Conservation (phyloP, 2,888 invertebrate species). For the Archaeoteleia sp. region DNA sequence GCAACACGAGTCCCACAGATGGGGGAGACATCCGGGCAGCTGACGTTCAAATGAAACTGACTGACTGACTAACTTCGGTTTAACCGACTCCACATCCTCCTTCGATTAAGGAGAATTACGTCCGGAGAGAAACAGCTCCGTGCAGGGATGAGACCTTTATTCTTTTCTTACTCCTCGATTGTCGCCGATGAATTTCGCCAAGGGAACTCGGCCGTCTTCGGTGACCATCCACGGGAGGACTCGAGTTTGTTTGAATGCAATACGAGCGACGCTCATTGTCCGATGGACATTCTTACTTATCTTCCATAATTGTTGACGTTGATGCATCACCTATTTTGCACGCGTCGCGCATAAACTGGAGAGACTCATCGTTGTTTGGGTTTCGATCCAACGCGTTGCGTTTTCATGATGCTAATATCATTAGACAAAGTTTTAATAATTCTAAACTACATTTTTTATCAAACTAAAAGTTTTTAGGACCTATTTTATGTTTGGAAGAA, state of each 20-base stretch:
- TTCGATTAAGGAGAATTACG: constrained; percentile 74
- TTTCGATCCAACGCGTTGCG: constrained; percentile 25
- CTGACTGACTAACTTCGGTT: constrained; percentile 72
- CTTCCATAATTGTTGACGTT: constrained; percentile 41
- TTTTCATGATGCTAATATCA: too few species aligned
- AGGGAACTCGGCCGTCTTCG: too few species aligned
- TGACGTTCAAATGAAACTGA: constrained; percentile 74
- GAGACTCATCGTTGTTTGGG: constrained; percentile 18
- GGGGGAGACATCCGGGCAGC: constrained; percentile 75
- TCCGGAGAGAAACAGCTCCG: constrained; percentile 61
- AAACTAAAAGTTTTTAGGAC: too few species aligned
- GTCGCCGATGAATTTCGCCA: too few species aligned
- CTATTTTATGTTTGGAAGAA: too few species aligned
- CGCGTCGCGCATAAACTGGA: constrained; percentile 16
- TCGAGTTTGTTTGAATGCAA: constrained; percentile 39
- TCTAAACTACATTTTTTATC: too few species aligned
- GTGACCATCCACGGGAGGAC: too few species aligned
- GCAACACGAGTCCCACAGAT: constrained; percentile 73
- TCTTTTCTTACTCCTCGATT: constrained; percentile 3
- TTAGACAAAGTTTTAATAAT: too few species aligned
- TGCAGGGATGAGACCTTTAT: constrained; percentile 37
- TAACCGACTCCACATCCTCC: constrained; percentile 75
- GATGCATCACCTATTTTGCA: constrained; percentile 37
- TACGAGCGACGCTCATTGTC: constrained; percentile 41
- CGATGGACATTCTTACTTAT: constrained; percentile 41